Evolutionary conservation across 2,797 vertebrate genomes (phyloP), one percentile per base, ranked within the genome.

Genomic region (Thamnophis elegans): DNA sequence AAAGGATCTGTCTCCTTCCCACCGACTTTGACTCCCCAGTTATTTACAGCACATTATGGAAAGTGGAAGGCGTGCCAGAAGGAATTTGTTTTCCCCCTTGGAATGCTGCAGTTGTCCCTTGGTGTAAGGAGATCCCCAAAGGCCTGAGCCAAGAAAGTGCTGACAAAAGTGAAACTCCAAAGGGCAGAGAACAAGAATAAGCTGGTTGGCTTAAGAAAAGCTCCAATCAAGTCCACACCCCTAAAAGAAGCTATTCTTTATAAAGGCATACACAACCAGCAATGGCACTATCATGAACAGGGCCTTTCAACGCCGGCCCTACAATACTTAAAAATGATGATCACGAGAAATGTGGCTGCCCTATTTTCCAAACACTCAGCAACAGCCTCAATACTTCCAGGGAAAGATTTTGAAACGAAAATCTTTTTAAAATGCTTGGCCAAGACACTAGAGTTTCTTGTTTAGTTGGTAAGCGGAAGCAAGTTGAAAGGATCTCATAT

Each of bases 1-100:
- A 65, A 93, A 92, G 26, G 91, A 93, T 82, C 58, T 47, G 91
- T 94, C 93, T 95, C 95, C 94, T 94, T 95, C 94, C 92, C 58
- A n/a, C n/a, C 94, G 93, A 94, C 94, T 92, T 94, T 94, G 94
- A 94, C 95, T 94, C 85, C 85, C 60, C 51, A 92, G 89, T 82
- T 95, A 95, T 95, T 92, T 91, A 87, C 90, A 93, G 92, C 51
- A 87, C 91, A 68, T n/a, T 93, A 95, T 89, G 90, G 94, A 94
- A 93, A 93, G 92, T 60, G 58, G 92, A 90, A 22, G 89, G 60
- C 18, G 13, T 68, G 87, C 90, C 94, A 96, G 85, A 89, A 93
- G 91, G n/a, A 87, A 93, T 91, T 65, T n/a, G 47, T 90, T 88
- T 92, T 53, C 68, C 18, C 11, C 90, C 94, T 90, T 78, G 91